Evolutionary conservation across 2,113 vertebrate species (phyloP), one percentile per base, ranked within the genome.

Genomic region (Chamaetylas fuelleborni): DNA sequence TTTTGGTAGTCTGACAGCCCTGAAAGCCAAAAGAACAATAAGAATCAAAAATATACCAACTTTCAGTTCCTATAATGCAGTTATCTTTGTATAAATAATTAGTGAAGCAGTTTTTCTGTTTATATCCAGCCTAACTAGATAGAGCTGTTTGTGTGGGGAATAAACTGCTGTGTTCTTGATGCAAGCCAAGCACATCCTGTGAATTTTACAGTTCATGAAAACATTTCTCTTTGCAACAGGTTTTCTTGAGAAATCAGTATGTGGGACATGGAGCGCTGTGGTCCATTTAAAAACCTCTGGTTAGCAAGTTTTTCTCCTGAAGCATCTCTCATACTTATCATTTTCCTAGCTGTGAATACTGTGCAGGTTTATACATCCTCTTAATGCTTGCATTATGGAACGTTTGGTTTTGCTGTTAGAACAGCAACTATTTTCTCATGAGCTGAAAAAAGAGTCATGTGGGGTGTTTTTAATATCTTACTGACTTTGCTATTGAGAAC

Each of bases 121-220:
- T 97, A 94, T 89, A 92, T 82, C 77, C 86, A 96, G n/a, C 71
- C 58, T 77, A 93, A 77, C 72, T 90, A 85, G 94, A 93, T 83
- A 93, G 81, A 92, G 58, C 51, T 97, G 60, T 97, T 97, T 96
- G 33, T 94, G 61, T 84, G 87, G 56, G 73, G 92, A 97, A 96
- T 81, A 96, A 97, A 95, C 86, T 97, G 88, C 65, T 95, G 72
- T 90, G 91, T 92, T 97, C 97, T 93, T 96, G 60, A 73, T 93
- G 86, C 83, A 97, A 97, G 79, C 83, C 96, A 97, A 97, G 43
- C 77, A 92, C 85, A 92, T 96, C 93, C 88, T 92, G 93, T 97
- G 97, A 97, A 92, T 96, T 97, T 86, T 97, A 92, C 96, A 98
- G 74, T 96, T 97, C 96, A 91, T 90, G 89, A 92, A 91, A 97